Evolutionary conservation across 2,888 invertebrate species (phyloP).

Genomic region (Agonopterix heracliana): DNA sequence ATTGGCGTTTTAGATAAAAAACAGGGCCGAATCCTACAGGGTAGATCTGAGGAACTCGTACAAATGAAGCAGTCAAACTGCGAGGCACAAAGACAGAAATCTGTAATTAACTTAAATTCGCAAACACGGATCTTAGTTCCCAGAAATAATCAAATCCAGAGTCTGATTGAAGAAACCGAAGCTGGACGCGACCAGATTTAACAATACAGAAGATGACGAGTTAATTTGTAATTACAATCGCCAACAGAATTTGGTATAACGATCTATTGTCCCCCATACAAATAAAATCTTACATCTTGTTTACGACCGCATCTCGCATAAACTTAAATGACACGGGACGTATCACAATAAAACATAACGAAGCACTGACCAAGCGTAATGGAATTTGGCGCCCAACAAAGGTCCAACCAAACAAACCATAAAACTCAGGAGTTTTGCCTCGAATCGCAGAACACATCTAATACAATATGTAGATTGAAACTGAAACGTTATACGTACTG

Average conservation of each 20-base stretch:
- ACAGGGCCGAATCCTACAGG: too few relatives aligned
- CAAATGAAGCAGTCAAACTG: too few relatives aligned
- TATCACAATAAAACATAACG: background rate
- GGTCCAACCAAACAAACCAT: background rate
- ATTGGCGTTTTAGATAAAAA: too few relatives aligned
- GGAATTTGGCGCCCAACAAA: background rate
- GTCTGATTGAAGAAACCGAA: too few relatives aligned
- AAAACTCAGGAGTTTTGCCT: background rate
- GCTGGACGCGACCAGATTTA: too few relatives aligned
- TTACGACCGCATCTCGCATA: conserved; percentile 1
- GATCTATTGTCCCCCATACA: conserved; percentile 30
- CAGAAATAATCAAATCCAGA: too few relatives aligned
- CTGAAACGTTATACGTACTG: conserved; percentile 11
- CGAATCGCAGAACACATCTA: background rate
- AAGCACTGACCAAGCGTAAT: background rate
- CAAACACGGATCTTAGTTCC: too few relatives aligned
- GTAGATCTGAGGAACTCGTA: too few relatives aligned
- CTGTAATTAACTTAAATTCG: too few relatives aligned
- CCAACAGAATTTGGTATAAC: conserved; percentile 22
- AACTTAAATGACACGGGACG: background rate
- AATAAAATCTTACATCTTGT: conserved; percentile 17
- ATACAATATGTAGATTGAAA: background rate
- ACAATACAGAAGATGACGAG: background rate
- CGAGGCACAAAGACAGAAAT: too few relatives aligned
- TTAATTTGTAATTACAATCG: conserved; percentile 13